Evolutionary conservation across 2,113 vertebrate genomes (phyloP), one percentile per base, ranked within the genome.

Genomic region (Ctenomys sociabilis): DNA sequence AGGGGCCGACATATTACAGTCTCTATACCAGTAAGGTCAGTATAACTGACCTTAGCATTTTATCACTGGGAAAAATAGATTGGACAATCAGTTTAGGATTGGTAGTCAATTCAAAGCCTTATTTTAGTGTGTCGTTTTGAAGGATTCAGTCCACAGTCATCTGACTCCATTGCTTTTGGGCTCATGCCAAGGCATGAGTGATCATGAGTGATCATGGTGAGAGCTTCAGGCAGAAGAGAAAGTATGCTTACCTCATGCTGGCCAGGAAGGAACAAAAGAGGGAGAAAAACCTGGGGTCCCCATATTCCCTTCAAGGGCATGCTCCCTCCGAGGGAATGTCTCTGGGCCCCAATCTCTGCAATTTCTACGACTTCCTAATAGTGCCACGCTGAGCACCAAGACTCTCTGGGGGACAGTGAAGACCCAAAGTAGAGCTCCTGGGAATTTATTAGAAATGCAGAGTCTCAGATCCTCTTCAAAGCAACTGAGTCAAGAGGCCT

Each of bases 1-100:
- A 43, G 7, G 2, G 40, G 16, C 17, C 13, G 5, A 22, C 21
- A 19, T 13, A 22, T 24, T 26, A 10, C 0, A 17, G n/a, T 21
- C 7, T n/a, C n/a, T n/a, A n/a, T n/a, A 49, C 43, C 14, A 57
- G 22, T 8, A 13, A 4, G 40, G 49, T 61, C 70, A 49, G 12
- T 32, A 64, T 57, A 12, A 24, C 52, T 57, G 81, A n/a, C 57
- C 6, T 45, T 70, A 86, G 21, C 24, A 54, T 54, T 19, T 6
- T 4, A 17, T 49, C 0, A 0, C 30, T n/a, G 52, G n/a, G 64
- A 73, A 52, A 32, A 40, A 72, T 35, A 26, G 37, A 70, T 91
- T 72, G 72, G 64, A 73, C 17, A 45, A 19, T 84, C 37, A 84
- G 1, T 17, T n/a, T 45, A 61, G 52, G 37, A 57, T 91, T 59